Evolutionary conservation across 2,113 vertebrate species (phyloP).

Genomic region (Naja naja): DNA sequence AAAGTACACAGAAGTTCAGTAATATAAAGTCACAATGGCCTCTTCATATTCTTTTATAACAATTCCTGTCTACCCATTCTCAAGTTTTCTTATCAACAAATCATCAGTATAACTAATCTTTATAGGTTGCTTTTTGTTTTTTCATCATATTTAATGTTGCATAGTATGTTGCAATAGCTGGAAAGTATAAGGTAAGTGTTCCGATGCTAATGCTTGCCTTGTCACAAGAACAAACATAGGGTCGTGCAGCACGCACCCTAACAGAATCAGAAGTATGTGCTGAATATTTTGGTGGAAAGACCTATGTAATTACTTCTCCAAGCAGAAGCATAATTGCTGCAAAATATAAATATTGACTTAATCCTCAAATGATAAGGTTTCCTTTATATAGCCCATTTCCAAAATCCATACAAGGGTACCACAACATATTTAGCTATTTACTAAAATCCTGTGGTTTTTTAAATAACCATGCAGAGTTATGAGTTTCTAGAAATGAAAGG

Average conservation of each 20-base stretch:
- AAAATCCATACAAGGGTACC: background rate
- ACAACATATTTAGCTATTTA: background rate
- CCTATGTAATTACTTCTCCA: background rate
- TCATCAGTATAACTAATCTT: background rate
- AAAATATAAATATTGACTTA: background rate
- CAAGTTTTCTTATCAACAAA: background rate
- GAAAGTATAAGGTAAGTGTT: background rate
- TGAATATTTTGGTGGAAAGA: background rate
- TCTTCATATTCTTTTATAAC: background rate
- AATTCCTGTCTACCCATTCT: background rate
- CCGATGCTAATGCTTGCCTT: background rate
- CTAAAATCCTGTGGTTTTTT: background rate
- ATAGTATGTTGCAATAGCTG: background rate
- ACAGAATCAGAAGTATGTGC: background rate
- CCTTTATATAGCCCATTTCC: too few species aligned
- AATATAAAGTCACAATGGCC: background rate
- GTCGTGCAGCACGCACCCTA: background rate
- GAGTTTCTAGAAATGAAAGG: background rate
- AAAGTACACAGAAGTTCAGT: background rate
- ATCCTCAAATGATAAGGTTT: background rate
- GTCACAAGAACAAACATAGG: background rate
- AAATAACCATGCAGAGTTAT: too few species aligned
- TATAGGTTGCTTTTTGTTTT: background rate
- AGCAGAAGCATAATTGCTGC: background rate
- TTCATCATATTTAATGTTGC: background rate